Percentiles rank a stretch among this genome's conserved stretches.
These are phyloP conservation scores for Pollenia amentaria DNA, from an alignment of 2,888 invertebrate species.

Conservation along the genomic window DNA sequence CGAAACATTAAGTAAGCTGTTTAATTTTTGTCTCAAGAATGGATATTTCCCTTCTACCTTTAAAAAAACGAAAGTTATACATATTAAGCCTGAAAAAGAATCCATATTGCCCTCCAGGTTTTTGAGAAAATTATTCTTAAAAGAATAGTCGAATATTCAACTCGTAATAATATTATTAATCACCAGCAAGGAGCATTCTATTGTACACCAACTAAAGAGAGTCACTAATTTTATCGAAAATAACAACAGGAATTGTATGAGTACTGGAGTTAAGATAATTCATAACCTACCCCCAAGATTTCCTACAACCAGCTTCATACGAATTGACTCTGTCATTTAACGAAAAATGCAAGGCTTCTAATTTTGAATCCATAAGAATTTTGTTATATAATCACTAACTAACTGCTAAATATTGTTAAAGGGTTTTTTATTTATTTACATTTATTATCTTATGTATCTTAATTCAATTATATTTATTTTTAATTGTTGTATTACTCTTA, in stretches of 20 bases:
- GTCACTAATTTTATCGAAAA: conserved; percentile 2
- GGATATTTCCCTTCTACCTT: not conserved
- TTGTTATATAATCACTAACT: no score
- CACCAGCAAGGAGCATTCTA: conserved; percentile 3
- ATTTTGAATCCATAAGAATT: no score
- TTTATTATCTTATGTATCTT: no score
- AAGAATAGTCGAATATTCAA: not conserved
- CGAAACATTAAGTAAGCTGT: not conserved
- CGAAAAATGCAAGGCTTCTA: no score
- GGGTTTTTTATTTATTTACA: no score
- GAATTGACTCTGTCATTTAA: no score
- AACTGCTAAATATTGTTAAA: no score
- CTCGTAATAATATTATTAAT: not conserved
- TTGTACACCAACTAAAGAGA: conserved; percentile 42
- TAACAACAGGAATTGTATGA: not conserved
- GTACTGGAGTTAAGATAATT: conserved; percentile 11
- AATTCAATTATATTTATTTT: no score
- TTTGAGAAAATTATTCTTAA: not conserved
- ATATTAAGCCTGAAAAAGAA: not conserved
- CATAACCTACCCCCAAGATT: no score
- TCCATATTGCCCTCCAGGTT: not conserved
- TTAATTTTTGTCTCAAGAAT: not conserved
- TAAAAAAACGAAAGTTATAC: conserved; percentile 9
- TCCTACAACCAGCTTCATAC: no score
- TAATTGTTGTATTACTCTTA: no score